Conservation (phyloP, 2,888 invertebrate species). For the Drosophila prostipennis region DNA sequence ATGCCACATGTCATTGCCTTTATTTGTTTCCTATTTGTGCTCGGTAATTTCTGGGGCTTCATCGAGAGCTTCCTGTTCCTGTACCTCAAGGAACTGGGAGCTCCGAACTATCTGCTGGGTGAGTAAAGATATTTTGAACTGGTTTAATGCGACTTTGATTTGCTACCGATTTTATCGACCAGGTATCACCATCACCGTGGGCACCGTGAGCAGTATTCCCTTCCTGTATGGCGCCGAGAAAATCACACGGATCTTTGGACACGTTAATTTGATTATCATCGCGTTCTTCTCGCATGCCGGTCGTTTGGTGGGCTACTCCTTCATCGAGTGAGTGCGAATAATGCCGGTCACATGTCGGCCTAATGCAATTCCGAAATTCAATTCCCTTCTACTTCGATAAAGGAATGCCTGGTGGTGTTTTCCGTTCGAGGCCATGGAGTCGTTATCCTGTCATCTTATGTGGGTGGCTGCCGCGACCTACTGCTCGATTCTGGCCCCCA, state of each 20-base stretch:
- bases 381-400: slow-evolving; percentile 52
- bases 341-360: slow-evolving; percentile 34
- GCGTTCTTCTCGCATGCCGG: slow-evolving; percentile 94
- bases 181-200: slow-evolving; percentile 94
- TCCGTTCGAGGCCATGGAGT: slow-evolving; percentile 94
- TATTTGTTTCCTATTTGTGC: slow-evolving; percentile 91
- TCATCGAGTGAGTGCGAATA: slow-evolving; percentile 88
- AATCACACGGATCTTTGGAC: slow-evolving; percentile 92
- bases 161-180: slow-evolving; percentile 31
- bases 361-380: slow-evolving; percentile 60
- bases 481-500: slow-evolving; percentile 93
- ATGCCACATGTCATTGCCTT: slow-evolving; percentile 92
- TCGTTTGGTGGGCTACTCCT: slow-evolving; percentile 92
- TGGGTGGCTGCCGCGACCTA: slow-evolving; percentile 96
- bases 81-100: slow-evolving; percentile 92
- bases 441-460: slow-evolving; percentile 93
- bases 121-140: slow-evolving; percentile 68
- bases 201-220: slow-evolving; percentile 92
- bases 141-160: background rate
- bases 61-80: slow-evolving; percentile 95
- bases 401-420: slow-evolving; percentile 96
- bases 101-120: slow-evolving; percentile 93
- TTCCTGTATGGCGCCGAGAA: slow-evolving; percentile 93
- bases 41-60: slow-evolving; percentile 95
- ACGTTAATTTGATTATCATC: slow-evolving; percentile 92